These are phyloP conservation scores for Pantherophis vulpinus DNA, from an alignment of 2,797 vertebrate species.

Conservation along the genomic window DNA sequence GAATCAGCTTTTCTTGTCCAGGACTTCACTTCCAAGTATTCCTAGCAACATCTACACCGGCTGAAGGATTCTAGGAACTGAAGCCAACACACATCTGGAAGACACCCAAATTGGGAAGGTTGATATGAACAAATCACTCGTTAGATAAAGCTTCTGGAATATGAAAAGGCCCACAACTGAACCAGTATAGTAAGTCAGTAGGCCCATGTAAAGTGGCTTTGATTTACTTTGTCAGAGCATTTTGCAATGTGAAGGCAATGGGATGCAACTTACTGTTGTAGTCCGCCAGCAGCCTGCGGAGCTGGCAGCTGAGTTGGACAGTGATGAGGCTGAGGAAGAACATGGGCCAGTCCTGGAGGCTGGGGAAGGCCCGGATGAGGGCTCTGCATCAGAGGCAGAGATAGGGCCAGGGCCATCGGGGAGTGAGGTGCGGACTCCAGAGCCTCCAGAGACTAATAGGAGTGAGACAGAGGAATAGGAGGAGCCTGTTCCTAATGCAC, in stretches of 20 bases:
- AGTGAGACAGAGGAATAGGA: no score
- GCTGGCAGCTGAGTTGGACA: no score
- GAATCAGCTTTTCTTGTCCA: not conserved
- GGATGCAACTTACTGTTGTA: not conserved
- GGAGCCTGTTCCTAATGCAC: no score
- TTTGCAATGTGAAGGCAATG: not conserved
- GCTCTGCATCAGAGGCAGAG: no score
- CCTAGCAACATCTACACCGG: not conserved
- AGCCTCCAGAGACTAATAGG: no score
- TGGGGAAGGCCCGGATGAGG: no score
- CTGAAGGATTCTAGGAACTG: not conserved
- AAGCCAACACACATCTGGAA: not conserved
- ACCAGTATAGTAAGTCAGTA: not conserved
- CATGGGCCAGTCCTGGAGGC: no score
- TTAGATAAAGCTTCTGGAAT: not conserved
- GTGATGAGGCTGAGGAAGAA: no score
- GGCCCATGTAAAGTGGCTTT: not conserved
- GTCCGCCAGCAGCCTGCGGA: no score
- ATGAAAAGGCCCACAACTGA: not conserved
- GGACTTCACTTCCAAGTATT: not conserved
- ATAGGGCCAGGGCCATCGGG: no score
- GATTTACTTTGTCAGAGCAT: not conserved
- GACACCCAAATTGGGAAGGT: not conserved
- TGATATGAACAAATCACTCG: not conserved
- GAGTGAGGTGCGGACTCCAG: no score